Conservation (phyloP, 1,140 invertebrate genomes). For the Choristoneura fumiferana region DNA sequence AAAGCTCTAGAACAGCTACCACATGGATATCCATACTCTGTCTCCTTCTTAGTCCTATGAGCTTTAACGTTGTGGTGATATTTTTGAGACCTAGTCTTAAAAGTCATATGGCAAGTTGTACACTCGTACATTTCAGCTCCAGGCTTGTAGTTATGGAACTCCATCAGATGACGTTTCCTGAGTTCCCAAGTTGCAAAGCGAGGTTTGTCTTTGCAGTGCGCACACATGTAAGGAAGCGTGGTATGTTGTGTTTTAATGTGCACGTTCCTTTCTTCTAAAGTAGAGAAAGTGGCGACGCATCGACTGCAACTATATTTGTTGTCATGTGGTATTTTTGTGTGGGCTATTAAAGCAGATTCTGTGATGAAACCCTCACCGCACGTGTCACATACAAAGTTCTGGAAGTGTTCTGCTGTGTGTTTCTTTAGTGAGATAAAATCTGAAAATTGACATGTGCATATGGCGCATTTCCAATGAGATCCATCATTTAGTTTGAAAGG, state of each 20-base stretch:
- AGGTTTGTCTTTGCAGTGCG: conserved; percentile 66
- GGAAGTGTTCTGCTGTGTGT: conserved; percentile 66
- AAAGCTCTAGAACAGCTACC: conserved; percentile 60
- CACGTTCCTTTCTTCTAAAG: conserved; percentile 55
- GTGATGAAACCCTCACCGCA: conserved; percentile 73
- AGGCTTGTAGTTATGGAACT: conserved; percentile 68
- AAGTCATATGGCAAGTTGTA: conserved; percentile 76
- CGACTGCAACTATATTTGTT: conserved; percentile 67
- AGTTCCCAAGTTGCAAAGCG: conserved; percentile 66
- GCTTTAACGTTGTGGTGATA: conserved; percentile 69
- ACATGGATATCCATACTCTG: conserved; percentile 55
- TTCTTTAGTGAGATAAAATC: conserved; percentile 70
- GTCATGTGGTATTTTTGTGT: conserved; percentile 63
- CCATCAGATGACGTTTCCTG: conserved; percentile 59
- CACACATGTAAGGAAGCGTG: conserved; percentile 60
- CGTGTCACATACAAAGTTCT: conserved; percentile 74
- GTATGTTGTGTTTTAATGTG: conserved; percentile 67
- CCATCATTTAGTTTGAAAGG: conserved; percentile 65
- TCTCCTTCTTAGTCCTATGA: conserved; percentile 62
- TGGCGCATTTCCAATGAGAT: conserved; percentile 57
- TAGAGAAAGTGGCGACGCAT: conserved; percentile 65
- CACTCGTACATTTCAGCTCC: conserved; percentile 70
- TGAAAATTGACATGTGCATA: conserved; percentile 64
- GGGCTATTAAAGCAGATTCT: conserved; percentile 55
- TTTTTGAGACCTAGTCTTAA: conserved; percentile 69